phyloP scores from a whole-genome alignment of 2,797 vertebrate genomes.

The Pelochelys cantorii region DNA sequence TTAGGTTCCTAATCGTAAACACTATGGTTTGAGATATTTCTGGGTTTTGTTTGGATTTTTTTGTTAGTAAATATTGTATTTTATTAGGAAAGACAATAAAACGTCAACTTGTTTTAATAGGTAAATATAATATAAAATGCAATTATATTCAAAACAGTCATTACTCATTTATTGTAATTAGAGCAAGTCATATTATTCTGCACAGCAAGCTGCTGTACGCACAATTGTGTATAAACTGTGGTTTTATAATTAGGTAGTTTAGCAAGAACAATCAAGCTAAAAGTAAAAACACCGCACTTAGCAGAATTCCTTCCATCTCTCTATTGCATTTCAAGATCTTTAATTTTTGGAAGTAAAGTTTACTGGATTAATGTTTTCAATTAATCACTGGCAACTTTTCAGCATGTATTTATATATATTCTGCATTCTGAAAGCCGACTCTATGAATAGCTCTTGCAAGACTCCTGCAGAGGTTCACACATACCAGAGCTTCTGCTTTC shows the following conservation, averaged over 20 bases:
- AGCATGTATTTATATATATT: background rate
- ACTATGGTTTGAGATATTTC: background rate
- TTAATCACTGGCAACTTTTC: background rate
- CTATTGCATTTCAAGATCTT: background rate
- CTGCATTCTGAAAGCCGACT: background rate
- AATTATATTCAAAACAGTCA: conserved; percentile 4
- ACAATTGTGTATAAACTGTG: background rate
- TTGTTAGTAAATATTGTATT: background rate
- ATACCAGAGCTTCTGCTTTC: background rate
- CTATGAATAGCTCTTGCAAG: background rate
- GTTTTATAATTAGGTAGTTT: background rate
- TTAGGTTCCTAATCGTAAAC: background rate
- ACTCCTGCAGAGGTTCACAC: background rate
- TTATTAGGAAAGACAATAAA: conserved; percentile 3
- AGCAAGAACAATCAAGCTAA: background rate
- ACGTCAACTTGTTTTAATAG: background rate
- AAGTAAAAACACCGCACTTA: background rate
- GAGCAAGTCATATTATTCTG: background rate
- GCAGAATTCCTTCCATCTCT: background rate
- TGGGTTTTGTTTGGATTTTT: background rate
- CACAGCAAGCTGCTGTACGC: background rate
- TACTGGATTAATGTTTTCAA: background rate
- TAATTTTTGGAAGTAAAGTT: background rate
- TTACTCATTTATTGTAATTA: conserved; percentile 5
- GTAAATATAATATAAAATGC: background rate